Conservation (phyloP, 2,888 invertebrate genomes). For the Lasioglossum morio region DNA sequence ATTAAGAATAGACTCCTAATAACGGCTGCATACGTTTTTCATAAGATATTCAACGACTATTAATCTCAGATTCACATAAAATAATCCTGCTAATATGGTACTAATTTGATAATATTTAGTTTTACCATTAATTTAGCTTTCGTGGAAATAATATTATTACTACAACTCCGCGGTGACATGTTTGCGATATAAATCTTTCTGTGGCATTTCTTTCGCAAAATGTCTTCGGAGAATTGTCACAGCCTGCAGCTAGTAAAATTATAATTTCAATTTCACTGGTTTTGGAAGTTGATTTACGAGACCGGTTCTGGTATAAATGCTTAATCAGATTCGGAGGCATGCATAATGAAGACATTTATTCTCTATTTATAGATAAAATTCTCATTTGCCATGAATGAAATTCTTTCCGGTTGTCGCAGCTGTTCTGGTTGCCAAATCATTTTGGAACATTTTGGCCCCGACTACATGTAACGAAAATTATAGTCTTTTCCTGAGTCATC, state of each 20-base stretch:
- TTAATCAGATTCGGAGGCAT: not conserved
- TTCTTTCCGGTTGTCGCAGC: not conserved
- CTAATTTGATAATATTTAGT: too few species aligned
- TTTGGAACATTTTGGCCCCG: conserved; percentile 17
- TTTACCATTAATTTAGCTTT: too few species aligned
- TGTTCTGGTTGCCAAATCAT: conserved; percentile 3
- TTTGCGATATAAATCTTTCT: too few species aligned
- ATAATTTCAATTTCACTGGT: conserved; percentile 1
- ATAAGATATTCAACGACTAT: too few species aligned
- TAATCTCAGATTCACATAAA: too few species aligned
- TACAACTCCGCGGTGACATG: too few species aligned
- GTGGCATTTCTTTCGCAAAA: not conserved
- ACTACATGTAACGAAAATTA: not conserved
- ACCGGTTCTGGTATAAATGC: not conserved
- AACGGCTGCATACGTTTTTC: too few species aligned
- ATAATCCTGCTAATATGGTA: too few species aligned
- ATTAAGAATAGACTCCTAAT: not conserved
- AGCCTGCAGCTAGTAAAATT: not conserved
- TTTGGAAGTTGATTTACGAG: not conserved
- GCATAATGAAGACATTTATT: not conserved
- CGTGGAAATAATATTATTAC: too few species aligned
- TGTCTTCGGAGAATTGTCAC: not conserved
- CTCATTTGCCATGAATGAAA: conserved; percentile 9
- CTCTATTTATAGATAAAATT: conserved; percentile 19
- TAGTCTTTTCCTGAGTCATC: conserved; percentile 22